Evolutionary conservation across 2,888 invertebrate species (phyloP).

Genomic region (Phania funesta): DNA sequence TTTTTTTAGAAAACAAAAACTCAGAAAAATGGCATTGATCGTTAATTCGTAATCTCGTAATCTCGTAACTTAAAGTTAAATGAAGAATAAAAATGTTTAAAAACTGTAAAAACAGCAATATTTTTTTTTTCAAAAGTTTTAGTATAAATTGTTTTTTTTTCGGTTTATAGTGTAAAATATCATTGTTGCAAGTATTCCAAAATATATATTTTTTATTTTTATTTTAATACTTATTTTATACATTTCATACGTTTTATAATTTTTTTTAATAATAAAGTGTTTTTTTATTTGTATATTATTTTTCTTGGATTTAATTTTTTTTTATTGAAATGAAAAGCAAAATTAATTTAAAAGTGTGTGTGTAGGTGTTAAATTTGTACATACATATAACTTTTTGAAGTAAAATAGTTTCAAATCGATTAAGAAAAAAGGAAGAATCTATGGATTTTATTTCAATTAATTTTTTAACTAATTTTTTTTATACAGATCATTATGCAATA

Average conservation of each 20-base stretch:
- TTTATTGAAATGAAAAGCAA: slow-evolving; percentile 4
- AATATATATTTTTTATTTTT: slow-evolving; percentile 50
- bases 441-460: slow-evolving; percentile 50
- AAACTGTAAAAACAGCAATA: not conserved
- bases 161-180: slow-evolving; percentile 51
- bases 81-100: not conserved
- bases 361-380: not conserved
- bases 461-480: slow-evolving; percentile 7
- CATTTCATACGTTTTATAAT: not conserved
- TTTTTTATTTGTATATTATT: not conserved
- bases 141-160: not conserved
- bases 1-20: too few relatives aligned
- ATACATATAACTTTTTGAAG: slow-evolving; percentile 9
- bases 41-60: too few relatives aligned
- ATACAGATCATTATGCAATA: slow-evolving; percentile 23
- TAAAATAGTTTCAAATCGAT: slow-evolving; percentile 1
- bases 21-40: too few relatives aligned
- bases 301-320: too few relatives aligned
- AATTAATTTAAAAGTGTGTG: not conserved
- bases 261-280: not conserved
- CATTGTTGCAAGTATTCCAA: slow-evolving; percentile 62
- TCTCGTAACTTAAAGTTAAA: too few relatives aligned
- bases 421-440: slow-evolving; percentile 42
- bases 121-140: not conserved
- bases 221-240: slow-evolving; percentile 24